Conservation (phyloP, 2,888 invertebrate species). For the Gymnoscelis rufifasciata region DNA sequence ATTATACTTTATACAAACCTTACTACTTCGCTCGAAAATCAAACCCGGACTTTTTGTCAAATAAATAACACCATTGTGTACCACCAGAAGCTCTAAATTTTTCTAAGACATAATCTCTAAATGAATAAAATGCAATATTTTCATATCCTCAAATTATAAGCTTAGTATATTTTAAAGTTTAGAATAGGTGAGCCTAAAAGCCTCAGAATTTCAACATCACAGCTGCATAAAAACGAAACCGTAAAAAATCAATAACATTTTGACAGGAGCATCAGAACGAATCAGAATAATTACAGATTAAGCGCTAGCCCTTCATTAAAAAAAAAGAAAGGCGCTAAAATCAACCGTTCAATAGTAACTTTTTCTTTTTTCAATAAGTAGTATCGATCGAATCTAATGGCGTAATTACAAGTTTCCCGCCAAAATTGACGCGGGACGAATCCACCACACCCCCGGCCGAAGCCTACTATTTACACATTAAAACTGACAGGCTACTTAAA, state of each 20-base stretch:
- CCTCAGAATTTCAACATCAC: not conserved
- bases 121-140: no score
- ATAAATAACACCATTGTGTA: no score
- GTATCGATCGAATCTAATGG: slow-evolving; percentile 75
- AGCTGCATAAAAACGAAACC: not conserved
- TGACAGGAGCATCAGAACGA: slow-evolving; percentile 58
- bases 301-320: slow-evolving; percentile 42
- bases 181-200: no score
- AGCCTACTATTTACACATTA: slow-evolving; percentile 77
- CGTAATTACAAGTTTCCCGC: slow-evolving; percentile 66
- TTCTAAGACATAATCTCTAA: no score
- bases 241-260: slow-evolving; percentile 47
- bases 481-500: slow-evolving; percentile 72
- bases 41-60: no score
- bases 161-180: no score
- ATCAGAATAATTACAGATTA: slow-evolving; percentile 59
- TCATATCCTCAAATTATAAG: no score
- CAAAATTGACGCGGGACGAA: slow-evolving; percentile 57
- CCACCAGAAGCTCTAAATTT: no score
- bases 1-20: no score
- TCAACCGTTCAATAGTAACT: slow-evolving; percentile 47
- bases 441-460: slow-evolving; percentile 37
- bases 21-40: no score
- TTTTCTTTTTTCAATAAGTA: slow-evolving; percentile 25
- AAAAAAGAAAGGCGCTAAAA: slow-evolving; percentile 47